Evolutionary conservation across 1,140 invertebrate species (phyloP), one percentile per base, ranked within the genome.

Genomic region (Bicyclus anynana): DNA sequence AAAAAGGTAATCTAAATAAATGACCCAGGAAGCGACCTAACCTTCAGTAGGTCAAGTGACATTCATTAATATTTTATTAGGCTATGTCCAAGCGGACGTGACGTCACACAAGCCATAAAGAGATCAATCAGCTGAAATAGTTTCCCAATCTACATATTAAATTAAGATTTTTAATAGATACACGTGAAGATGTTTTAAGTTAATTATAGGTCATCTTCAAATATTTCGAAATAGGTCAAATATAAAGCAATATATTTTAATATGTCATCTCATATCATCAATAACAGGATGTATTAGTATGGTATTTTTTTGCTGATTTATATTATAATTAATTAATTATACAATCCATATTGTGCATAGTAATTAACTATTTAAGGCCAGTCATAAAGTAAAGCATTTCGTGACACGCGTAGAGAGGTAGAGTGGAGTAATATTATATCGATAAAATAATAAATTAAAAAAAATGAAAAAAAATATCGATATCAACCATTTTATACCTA

Each of bases 271-370:
- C 20, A 50, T 42, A 44, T 33, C 37, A 40, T 33, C 17, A 13
- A 5, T 1, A 57, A 51, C 47, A 57, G 55, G 55, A 57, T 49
- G 12, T 57, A 21, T 35, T 23, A 35, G 7, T 18, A 18, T 49
- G 16, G n/a, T 56, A 47, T 29, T 38, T 50, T 50, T 50, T 57
- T 51, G 12, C 47, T 57, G 23, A 57, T 18, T 23, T 44, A 21
- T 44, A 44, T 20, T 33, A 10, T 33, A 33, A 33, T 20, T 53
- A 13, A 57, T 44, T 57, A 21, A 51, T 51, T 57, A 51, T 44
- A 18, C 38, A 26, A 27, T 10, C 38, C 27, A 29, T 51, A 57
- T 57, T 51, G 55, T 57, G 33, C 47, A 21, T 50, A 57, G 7
- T 44, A 44, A 44, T 44, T 44, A 44, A 21, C 16, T 20, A 44